A percentile compares a stretch with the other conserved stretches of the same genome.
phyloP scores from a whole-genome alignment of 2,113 vertebrate genomes.

The Daphoenositta chrysoptera region DNA sequence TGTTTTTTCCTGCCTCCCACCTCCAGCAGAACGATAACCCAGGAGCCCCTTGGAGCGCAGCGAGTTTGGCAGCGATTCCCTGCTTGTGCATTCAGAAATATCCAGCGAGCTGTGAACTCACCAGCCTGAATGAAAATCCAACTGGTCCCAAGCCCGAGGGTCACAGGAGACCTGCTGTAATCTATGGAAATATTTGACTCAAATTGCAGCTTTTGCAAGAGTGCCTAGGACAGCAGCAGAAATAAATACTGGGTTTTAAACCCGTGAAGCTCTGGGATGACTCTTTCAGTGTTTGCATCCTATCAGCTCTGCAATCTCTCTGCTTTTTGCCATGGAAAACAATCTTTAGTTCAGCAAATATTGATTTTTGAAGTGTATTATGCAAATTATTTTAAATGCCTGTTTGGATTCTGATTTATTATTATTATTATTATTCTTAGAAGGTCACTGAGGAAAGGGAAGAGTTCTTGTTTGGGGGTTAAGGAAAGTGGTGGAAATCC shows the following conservation, averaged over 20 bases:
- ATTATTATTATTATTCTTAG: not conserved
- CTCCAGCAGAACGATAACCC: slow-evolving; percentile 27
- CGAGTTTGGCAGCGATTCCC: not conserved
- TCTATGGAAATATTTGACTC: not conserved
- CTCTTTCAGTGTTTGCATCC: not conserved
- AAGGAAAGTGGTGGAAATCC: slow-evolving; percentile 2
- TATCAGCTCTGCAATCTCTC: not conserved
- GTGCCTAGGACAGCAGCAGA: not conserved
- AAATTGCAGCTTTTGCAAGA: not conserved
- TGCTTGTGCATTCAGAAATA: slow-evolving; percentile 24
- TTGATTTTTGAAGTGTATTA: not conserved
- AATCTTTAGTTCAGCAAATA: not conserved
- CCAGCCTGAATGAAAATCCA: not conserved
- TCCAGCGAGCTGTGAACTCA: not conserved
- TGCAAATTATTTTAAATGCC: not conserved
- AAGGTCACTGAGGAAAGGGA: not conserved
- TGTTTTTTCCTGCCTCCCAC: not conserved
- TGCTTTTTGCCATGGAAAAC: not conserved
- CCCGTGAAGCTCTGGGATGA: not conserved
- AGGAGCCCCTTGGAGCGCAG: not conserved
- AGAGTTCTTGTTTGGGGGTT: not conserved
- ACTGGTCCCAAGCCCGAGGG: not conserved
- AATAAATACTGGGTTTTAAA: not conserved
- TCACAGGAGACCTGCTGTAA: not conserved
- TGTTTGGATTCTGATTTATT: not conserved